A percentile compares a stretch with the other conserved stretches of the same genome.
These are phyloP conservation scores for Copsychus sechellarum DNA, from an alignment of 2,113 vertebrate species.

Conservation along the genomic window DNA sequence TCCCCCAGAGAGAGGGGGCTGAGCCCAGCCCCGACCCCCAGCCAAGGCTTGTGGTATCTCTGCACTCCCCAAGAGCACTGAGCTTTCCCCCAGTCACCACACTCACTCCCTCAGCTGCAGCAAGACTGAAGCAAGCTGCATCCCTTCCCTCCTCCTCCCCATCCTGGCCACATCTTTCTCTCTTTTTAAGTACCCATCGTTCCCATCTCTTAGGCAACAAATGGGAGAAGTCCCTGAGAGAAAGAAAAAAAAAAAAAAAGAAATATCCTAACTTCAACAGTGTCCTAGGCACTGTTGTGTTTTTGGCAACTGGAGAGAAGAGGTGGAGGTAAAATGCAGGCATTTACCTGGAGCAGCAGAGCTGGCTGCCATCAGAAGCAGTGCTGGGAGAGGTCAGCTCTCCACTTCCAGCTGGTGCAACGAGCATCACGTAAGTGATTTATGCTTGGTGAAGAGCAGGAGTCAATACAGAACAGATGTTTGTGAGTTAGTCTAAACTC, in stretches of 20 bases:
- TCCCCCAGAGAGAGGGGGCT: no score
- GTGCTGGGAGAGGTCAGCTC: neutral
- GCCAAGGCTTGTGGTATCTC: no score
- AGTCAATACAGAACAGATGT: neutral
- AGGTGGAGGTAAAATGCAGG: neutral
- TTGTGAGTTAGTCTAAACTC: neutral
- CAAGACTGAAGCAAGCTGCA: neutral
- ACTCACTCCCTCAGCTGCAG: neutral
- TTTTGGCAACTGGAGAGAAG: neutral
- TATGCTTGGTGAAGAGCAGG: neutral
- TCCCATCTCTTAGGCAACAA: neutral
- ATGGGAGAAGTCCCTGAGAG: neutral
- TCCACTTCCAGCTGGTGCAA: neutral
- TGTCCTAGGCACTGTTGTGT: neutral
- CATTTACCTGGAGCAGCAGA: neutral
- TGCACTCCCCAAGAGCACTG: no score
- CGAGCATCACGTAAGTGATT: accelerated
- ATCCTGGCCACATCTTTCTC: neutral
- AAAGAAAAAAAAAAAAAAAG: neutral
- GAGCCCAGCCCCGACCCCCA: no score
- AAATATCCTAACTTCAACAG: neutral
- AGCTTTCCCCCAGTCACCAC: neutral
- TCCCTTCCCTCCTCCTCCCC: neutral
- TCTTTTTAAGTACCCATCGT: neutral
- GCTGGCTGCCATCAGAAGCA: accelerated